Evolutionary conservation across 2,797 vertebrate genomes (phyloP).

Genomic region (Schizopygopsis pylzovi): DNA sequence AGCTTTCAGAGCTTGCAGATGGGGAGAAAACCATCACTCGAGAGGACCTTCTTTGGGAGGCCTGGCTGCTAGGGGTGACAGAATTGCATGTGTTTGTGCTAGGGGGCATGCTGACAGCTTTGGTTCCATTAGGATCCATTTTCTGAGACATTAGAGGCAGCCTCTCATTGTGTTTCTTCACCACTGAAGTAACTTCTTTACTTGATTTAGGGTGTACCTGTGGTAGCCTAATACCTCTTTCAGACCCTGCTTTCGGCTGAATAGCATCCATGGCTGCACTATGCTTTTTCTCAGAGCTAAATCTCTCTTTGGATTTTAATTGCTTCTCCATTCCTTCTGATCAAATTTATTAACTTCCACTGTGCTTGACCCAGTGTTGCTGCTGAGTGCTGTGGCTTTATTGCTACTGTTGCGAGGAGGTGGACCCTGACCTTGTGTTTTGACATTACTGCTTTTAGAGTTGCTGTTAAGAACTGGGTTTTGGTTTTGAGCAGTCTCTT

Average conservation of each 20-base stretch:
- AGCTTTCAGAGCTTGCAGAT: constrained; percentile 80
- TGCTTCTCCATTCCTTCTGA: constrained; percentile 76
- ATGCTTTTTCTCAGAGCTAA: constrained; percentile 73
- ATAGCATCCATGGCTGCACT: constrained; percentile 73
- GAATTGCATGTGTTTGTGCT: constrained; percentile 71
- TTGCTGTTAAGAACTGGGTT: constrained; percentile 74
- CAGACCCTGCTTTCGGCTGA: constrained; percentile 70
- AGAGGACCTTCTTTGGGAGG: constrained; percentile 65
- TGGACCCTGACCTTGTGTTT: constrained; percentile 65
- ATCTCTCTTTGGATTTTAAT: constrained; percentile 78
- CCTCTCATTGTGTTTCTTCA: constrained; percentile 85
- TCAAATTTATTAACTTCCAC: constrained; percentile 73
- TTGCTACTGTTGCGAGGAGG: constrained; percentile 69
- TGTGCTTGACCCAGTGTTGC: constrained; percentile 73
- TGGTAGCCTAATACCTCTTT: constrained; percentile 69
- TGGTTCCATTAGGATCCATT: constrained; percentile 84
- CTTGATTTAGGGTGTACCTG: constrained; percentile 75
- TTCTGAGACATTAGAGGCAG: constrained; percentile 82
- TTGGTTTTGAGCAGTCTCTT: constrained; percentile 75
- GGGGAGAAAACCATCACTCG: constrained; percentile 73
- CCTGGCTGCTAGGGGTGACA: constrained; percentile 70
- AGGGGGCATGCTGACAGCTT: constrained; percentile 68
- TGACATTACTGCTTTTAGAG: constrained; percentile 64
- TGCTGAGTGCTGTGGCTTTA: constrained; percentile 69
- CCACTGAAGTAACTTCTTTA: constrained; percentile 77